Evolutionary conservation across 2,888 invertebrate genomes (phyloP), one percentile per base, ranked within the genome.

Genomic region (Leptopilina drosophilae): DNA sequence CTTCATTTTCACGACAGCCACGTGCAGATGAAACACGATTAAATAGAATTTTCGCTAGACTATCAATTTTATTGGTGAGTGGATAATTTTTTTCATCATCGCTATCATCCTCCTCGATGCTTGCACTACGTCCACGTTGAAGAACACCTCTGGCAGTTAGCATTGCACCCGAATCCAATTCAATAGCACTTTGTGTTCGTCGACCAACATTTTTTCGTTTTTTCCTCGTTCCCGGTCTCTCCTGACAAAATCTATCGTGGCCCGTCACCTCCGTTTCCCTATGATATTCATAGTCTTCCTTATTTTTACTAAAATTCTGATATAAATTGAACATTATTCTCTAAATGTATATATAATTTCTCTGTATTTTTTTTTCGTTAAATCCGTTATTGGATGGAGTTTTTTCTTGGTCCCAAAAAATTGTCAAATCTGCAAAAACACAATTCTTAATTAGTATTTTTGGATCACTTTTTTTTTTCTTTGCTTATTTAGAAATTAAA

Each of bases 171-270:
- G 88, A 86, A 78, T 92, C 91, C 59, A 91, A 85, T 66, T 91
- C 91, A 53, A 91, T 91, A 33, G 91, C 91, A 82, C 91, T 92
- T 69, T 90, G 91, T 4, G 91, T 90, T 33, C 91, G 86, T 11
- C 90, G 88, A 79, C 87, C 89, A 5, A 87, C 87, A 5, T 86
- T 84, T 26, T 81, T 85, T 84, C 93, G 90, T 87, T 87, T 88
- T 49, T 89, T 92, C 89, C 93, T 92, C 87, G 93, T 92, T 15
- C 92, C 91, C 1, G 94, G 93, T 0, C 95, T 92, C 80, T 95
- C 95, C 88, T 95, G 95, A 87, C 95, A 96, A 90, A 96, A 97
- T 85, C 96, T 93, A 87, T 97, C 97, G 87, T 97, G 97, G 0
- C 96, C 97, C 8, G 96, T 97, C 2, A 95, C 95, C 87, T 95